Conservation (phyloP, 2,888 invertebrate species). For the Heliconius ismenius region DNA sequence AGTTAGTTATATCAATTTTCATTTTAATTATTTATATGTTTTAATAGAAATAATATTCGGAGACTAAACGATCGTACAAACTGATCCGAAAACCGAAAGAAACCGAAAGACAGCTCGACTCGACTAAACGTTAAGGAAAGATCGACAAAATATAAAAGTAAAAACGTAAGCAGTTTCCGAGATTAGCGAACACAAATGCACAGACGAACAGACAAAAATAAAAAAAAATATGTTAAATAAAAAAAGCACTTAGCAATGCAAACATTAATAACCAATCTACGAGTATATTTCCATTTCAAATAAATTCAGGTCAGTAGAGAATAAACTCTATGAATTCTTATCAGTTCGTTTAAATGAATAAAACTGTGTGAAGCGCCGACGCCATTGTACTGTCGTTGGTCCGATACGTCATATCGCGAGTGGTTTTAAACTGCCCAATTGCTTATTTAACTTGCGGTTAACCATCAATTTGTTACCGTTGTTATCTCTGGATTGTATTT, state of each 20-base stretch:
- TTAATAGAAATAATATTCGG: neutral
- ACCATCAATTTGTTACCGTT: conserved; percentile 18
- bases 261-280: too few species aligned
- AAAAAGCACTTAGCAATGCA: too few species aligned
- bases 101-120: neutral
- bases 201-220: too few species aligned
- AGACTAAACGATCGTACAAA: neutral
- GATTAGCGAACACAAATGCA: too few species aligned
- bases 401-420: conserved; percentile 58
- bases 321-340: conserved; percentile 46
- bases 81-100: neutral
- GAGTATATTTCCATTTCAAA: neutral
- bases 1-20: too few species aligned
- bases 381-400: conserved; percentile 71
- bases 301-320: conserved; percentile 20
- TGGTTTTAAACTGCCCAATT: conserved; percentile 38
- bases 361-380: conserved; percentile 65
- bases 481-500: conserved; percentile 9
- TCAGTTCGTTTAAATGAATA: conserved; percentile 48
- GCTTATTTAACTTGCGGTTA: conserved; percentile 23
- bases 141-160: too few species aligned
- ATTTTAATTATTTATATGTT: neutral
- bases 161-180: too few species aligned
- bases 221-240: too few species aligned
- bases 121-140: too few species aligned